phyloP scores from a whole-genome alignment of 2,113 vertebrate genomes.

The Notarius quadriscutis region DNA sequence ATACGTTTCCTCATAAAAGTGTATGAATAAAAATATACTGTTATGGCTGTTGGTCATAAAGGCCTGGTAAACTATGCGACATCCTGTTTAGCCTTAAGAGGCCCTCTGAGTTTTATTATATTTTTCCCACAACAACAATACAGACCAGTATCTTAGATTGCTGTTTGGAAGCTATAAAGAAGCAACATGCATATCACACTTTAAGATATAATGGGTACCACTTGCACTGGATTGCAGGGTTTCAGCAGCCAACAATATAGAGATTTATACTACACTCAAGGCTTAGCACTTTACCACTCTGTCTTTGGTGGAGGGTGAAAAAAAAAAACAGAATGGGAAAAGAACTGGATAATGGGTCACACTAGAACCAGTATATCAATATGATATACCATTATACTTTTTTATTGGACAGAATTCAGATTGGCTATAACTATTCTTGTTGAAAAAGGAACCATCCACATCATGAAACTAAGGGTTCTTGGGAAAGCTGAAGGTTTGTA shows the following conservation, averaged over 20 bases:
- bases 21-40: constrained; percentile 56
- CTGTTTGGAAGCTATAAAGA: constrained; percentile 19
- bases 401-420: neutral
- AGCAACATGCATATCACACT: neutral
- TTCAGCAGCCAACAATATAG: neutral
- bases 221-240: neutral
- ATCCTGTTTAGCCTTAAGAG: neutral
- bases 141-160: constrained; percentile 12
- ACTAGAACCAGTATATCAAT: neutral
- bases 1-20: constrained; percentile 56
- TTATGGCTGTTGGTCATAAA: constrained; percentile 33
- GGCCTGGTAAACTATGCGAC: neutral
- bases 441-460: neutral
- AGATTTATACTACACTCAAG: neutral
- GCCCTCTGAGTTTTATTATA: constrained; percentile 33
- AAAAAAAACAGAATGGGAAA: neutral
- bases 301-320: neutral
- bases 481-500: neutral
- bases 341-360: neutral
- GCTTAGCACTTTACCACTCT: neutral
- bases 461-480: neutral
- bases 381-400: neutral
- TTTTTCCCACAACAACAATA: constrained; percentile 43
- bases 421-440: neutral
- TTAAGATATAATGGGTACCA: constrained; percentile 15